These are phyloP conservation scores for Lepidochrysops patricia DNA, from an alignment of 2,888 invertebrate genomes.

Conservation along the genomic window DNA sequence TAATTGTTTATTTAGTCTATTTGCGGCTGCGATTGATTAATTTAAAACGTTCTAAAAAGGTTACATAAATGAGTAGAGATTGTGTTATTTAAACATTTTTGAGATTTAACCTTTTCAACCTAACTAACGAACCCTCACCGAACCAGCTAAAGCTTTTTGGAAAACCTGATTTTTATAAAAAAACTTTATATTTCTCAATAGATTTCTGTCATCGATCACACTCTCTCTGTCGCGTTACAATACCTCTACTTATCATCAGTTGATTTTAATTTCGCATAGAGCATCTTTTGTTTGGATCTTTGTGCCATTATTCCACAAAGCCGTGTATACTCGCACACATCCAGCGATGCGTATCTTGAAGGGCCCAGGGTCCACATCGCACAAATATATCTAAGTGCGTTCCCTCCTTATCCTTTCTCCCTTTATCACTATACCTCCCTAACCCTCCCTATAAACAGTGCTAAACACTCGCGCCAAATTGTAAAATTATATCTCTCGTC, in stretches of 20 bases:
- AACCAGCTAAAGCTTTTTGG: too few species aligned
- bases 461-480: constrained; percentile 65
- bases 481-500: constrained; percentile 59
- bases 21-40: too few species aligned
- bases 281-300: constrained; percentile 22
- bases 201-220: not conserved
- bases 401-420: constrained; percentile 63
- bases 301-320: constrained; percentile 50
- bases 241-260: not conserved
- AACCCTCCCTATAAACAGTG: constrained; percentile 58
- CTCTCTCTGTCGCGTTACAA: not conserved
- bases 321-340: constrained; percentile 43
- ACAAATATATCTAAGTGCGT: constrained; percentile 65
- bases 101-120: too few species aligned
- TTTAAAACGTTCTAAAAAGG: too few species aligned
- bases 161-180: too few species aligned
- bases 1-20: too few species aligned
- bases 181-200: not conserved
- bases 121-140: too few species aligned
- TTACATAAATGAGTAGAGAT: too few species aligned
- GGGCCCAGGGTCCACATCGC: constrained; percentile 49
- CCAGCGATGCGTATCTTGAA: constrained; percentile 49
- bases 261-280: constrained; percentile 8
- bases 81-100: too few species aligned
- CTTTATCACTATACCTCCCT: constrained; percentile 52